Conservation (phyloP, 1,140 invertebrate species). For the Megalopta genalis region DNA sequence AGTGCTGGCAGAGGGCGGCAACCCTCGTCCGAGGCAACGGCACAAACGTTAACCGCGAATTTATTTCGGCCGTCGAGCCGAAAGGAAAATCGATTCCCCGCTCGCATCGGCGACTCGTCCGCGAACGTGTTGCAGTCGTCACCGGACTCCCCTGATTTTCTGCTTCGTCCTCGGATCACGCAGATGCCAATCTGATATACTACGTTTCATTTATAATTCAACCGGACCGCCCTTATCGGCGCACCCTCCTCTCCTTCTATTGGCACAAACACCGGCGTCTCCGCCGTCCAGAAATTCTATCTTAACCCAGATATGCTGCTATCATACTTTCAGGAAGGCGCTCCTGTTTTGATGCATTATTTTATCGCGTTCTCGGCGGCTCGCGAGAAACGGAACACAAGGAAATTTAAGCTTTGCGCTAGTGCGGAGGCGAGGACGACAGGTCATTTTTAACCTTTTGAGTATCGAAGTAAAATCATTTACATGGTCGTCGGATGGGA, state of each 20-base stretch:
- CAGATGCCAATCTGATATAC: constrained; percentile 1
- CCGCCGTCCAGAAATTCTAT: neutral
- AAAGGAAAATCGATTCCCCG: constrained; percentile 50
- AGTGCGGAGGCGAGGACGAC: too few species aligned
- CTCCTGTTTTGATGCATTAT: too few species aligned
- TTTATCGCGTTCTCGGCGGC: too few species aligned
- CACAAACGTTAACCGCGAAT: constrained; percentile 63
- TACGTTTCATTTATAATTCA: neutral
- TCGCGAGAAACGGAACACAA: too few species aligned
- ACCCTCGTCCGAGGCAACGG: constrained; percentile 41
- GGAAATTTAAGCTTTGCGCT: too few species aligned
- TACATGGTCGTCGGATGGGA: too few species aligned
- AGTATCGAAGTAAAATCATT: too few species aligned
- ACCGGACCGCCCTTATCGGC: neutral
- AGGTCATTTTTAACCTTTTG: too few species aligned
- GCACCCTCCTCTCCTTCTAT: neutral
- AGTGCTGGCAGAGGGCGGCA: constrained; percentile 27
- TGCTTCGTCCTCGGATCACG: neutral
- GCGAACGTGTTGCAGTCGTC: neutral
- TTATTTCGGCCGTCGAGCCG: constrained; percentile 47
- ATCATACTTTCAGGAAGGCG: too few species aligned
- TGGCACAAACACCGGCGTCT: neutral
- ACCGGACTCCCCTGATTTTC: neutral
- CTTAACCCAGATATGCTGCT: too few species aligned
- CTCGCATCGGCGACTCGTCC: neutral